Conservation (phyloP, 2,888 invertebrate species). For the Euzophera pinguis region DNA sequence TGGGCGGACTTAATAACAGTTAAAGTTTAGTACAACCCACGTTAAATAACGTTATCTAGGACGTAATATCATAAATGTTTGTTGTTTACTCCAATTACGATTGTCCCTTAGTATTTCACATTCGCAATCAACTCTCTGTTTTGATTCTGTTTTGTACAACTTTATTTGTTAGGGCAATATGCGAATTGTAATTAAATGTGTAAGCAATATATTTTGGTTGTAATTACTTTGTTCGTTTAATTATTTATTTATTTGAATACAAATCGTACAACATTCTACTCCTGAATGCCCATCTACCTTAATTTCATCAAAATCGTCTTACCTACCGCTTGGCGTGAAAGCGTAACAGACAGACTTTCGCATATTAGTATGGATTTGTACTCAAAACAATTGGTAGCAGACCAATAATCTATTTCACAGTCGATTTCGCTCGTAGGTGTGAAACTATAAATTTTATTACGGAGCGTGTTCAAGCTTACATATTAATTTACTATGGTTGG, state of each 20-base stretch:
- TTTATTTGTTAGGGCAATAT: neutral
- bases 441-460: neutral
- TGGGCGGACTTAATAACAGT: constrained; percentile 27
- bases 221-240: too few species aligned
- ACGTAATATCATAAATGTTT: constrained; percentile 28
- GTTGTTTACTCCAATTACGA: constrained; percentile 8
- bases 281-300: too few species aligned
- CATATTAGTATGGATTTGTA: too few species aligned
- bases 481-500: neutral
- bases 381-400: too few species aligned
- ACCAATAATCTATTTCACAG: too few species aligned
- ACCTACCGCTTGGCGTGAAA: too few species aligned
- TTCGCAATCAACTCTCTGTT: neutral
- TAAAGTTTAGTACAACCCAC: constrained; percentile 38
- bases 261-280: too few species aligned
- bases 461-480: neutral
- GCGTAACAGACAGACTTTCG: too few species aligned
- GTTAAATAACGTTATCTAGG: constrained; percentile 43
- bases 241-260: too few species aligned
- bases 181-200: neutral
- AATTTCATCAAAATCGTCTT: too few species aligned
- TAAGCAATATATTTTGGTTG: too few species aligned
- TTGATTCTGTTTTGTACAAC: neutral
- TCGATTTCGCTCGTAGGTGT: neutral
- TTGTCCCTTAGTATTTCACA: constrained; percentile 7